Evolutionary conservation across 2,797 vertebrate genomes (phyloP).

Genomic region (Pteronotus mesoamericanus): DNA sequence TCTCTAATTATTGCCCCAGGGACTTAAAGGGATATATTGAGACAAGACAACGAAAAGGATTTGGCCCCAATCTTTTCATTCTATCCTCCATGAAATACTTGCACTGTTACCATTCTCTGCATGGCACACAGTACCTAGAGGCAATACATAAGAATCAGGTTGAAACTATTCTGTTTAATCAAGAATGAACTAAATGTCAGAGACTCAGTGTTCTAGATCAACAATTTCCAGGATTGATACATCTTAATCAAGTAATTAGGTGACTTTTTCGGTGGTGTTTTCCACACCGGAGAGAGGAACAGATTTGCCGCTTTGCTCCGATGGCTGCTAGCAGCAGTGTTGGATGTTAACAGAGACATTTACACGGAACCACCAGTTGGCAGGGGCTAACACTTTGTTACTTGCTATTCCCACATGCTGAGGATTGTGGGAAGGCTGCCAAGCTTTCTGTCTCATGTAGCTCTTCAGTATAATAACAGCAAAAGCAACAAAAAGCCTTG

Average conservation of each 20-base stretch:
- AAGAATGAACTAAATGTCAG: slow-evolving; percentile 82
- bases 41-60: slow-evolving; percentile 30
- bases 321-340: slow-evolving; percentile 87
- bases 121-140: slow-evolving; percentile 25
- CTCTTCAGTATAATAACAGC: slow-evolving; percentile 80
- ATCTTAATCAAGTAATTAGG: slow-evolving; percentile 86
- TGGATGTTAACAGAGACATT: slow-evolving; percentile 98
- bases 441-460: slow-evolving; percentile 91
- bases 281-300: slow-evolving; percentile 81
- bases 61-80: neutral
- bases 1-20: neutral
- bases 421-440: slow-evolving; percentile 97
- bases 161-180: slow-evolving; percentile 78
- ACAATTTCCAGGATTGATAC: slow-evolving; percentile 81
- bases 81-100: slow-evolving; percentile 1
- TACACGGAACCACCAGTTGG: slow-evolving; percentile 98
- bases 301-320: slow-evolving; percentile 89
- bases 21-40: neutral
- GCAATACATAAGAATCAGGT: slow-evolving; percentile 36
- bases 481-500: slow-evolving; percentile 70
- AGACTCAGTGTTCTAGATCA: slow-evolving; percentile 83
- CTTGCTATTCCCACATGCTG: slow-evolving; percentile 95
- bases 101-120: slow-evolving; percentile 14
- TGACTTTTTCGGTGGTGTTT: slow-evolving; percentile 79
- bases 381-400: slow-evolving; percentile 95